A percentile compares a stretch with the other conserved stretches of the same genome.
phyloP scores from a whole-genome alignment of 2,888 invertebrate species.

The Physocephala rufipes region DNA sequence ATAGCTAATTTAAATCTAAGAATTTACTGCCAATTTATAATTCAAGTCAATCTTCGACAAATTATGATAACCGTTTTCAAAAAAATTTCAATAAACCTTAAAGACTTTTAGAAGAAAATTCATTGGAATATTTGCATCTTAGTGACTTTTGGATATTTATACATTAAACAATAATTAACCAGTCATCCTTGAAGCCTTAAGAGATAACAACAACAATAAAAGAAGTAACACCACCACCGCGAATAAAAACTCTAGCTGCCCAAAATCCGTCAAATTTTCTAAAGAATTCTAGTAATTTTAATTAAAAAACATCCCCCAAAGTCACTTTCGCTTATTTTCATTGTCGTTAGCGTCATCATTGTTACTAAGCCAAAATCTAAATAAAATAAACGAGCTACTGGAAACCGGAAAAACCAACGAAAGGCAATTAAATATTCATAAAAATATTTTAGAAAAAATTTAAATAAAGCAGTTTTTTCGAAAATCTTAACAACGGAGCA shows the following conservation, averaged over 20 bases:
- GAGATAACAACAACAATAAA: too few relatives aligned
- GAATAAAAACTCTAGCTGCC: not conserved
- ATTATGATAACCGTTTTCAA: not conserved
- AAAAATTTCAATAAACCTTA: not conserved
- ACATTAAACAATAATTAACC: not conserved
- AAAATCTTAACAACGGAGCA: slow-evolving; percentile 66
- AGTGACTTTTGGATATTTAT: slow-evolving; percentile 1
- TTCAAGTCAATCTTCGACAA: not conserved
- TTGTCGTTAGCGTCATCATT: not conserved
- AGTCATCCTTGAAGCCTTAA: too few relatives aligned
- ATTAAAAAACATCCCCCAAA: not conserved
- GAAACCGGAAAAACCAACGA: slow-evolving; percentile 2
- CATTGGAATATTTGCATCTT: too few relatives aligned
- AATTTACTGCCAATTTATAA: not conserved
- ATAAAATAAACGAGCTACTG: not conserved
- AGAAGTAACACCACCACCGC: not conserved
- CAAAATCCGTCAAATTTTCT: too few relatives aligned
- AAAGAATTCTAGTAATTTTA: too few relatives aligned
- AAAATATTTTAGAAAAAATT: slow-evolving; percentile 47
- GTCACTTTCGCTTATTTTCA: not conserved
- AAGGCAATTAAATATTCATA: not conserved
- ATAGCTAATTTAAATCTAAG: not conserved
- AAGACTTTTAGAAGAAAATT: not conserved
- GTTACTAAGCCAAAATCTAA: not conserved
- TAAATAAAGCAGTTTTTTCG: slow-evolving; percentile 42